Percentiles rank a stretch among this genome's conserved stretches.
Conservation (phyloP, 1,140 invertebrate species). For the Zaprionus capensis region DNA sequence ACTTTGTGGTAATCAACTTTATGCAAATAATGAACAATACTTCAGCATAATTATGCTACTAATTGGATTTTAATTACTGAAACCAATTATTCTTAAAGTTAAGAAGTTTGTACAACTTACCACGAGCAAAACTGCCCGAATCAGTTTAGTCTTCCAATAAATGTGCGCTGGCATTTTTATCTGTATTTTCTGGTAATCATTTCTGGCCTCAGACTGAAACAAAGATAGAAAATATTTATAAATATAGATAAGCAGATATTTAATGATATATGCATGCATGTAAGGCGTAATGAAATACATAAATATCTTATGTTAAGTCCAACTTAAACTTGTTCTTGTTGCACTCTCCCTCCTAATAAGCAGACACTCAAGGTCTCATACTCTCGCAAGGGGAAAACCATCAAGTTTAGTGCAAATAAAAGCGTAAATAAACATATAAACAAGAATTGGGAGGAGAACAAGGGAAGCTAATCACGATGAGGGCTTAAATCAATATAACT, state of each 20-base stretch:
- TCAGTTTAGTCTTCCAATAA: slow-evolving; percentile 62
- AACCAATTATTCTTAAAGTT: background rate
- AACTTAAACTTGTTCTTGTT: background rate
- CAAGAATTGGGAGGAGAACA: background rate
- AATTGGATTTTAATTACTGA: background rate
- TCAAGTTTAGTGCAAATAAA: slow-evolving; percentile 25
- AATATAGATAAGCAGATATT: background rate
- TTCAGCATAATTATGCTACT: background rate
- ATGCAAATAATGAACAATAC: no score
- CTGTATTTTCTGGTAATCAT: slow-evolving; percentile 77
- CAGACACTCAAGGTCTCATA: background rate
- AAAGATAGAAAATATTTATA: background rate
- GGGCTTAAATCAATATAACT: slow-evolving; percentile 43
- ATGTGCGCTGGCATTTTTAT: slow-evolving; percentile 74
- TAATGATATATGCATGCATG: no score
- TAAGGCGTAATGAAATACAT: no score
- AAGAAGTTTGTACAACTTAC: slow-evolving; percentile 52
- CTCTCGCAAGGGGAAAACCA: background rate
- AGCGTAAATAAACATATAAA: slow-evolving; percentile 17
- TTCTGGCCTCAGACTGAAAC: slow-evolving; percentile 67
- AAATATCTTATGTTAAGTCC: background rate
- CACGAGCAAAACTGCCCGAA: slow-evolving; percentile 67
- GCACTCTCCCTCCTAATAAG: background rate
- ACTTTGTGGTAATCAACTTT: background rate
- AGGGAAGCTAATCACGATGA: slow-evolving; percentile 7